Evolutionary conservation across 2,797 vertebrate genomes (phyloP).

Genomic region (Pyrocephalus nanus): DNA sequence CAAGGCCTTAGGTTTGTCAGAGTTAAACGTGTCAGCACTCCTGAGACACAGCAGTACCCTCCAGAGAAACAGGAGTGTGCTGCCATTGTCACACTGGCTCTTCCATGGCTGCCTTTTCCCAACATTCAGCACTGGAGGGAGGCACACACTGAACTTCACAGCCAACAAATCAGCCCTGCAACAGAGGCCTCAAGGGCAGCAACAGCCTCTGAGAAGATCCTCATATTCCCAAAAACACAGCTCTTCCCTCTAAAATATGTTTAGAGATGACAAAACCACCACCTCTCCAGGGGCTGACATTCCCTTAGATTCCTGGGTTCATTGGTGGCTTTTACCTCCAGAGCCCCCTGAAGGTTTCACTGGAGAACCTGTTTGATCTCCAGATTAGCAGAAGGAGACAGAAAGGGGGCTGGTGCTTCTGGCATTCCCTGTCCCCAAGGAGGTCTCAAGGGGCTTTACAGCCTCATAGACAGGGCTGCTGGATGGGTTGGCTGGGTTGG

Average conservation of each 20-base stretch:
- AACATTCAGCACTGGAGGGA: neutral
- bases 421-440: accelerated
- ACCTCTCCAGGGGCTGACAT: neutral
- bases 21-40: neutral
- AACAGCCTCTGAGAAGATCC: neutral
- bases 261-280: neutral
- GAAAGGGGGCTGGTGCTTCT: neutral
- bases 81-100: accelerated
- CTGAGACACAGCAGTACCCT: neutral
- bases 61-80: neutral
- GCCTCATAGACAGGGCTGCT: neutral
- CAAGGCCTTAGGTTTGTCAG: neutral
- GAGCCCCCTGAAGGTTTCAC: neutral
- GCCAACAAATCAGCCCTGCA: neutral
- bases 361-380: neutral
- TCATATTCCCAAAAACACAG: neutral
- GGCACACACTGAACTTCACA: accelerated
- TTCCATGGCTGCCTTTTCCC: neutral
- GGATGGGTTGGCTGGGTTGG: neutral
- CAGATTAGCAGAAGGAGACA: neutral
- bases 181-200: neutral
- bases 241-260: neutral
- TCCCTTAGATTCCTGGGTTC: neutral
- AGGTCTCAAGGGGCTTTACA: neutral
- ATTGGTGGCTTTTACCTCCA: neutral